phyloP scores from a whole-genome alignment of 2,888 invertebrate genomes.

The Caradrina clavipalpis region DNA sequence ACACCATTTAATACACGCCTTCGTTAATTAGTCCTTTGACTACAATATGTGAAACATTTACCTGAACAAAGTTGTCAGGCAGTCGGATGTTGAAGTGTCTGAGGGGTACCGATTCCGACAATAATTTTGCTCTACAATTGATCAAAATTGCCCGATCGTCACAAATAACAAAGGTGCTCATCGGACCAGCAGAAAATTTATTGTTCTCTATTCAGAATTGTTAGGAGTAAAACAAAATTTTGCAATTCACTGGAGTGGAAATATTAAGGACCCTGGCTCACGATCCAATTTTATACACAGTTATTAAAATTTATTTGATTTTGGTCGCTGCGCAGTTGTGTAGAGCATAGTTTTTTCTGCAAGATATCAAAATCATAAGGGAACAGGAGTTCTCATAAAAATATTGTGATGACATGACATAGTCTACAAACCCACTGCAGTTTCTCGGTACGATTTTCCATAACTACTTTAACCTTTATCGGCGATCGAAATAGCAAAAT shows the following conservation, averaged over 20 bases:
- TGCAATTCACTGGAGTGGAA: slow-evolving; percentile 67
- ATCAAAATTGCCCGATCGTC: slow-evolving; percentile 60
- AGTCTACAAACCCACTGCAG: no score
- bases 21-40: slow-evolving; percentile 22
- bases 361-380: no score
- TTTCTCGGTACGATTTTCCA: no score
- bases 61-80: slow-evolving; percentile 4
- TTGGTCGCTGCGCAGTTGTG: neutral
- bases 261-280: slow-evolving; percentile 56
- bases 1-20: neutral
- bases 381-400: no score
- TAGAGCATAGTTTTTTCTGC: neutral
- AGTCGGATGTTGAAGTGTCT: slow-evolving; percentile 7
- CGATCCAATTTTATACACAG: slow-evolving; percentile 60
- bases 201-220: slow-evolving; percentile 69
- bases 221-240: slow-evolving; percentile 69
- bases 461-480: neutral
- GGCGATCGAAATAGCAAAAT: neutral
- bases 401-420: no score
- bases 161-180: slow-evolving; percentile 67
- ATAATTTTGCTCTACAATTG: slow-evolving; percentile 38
- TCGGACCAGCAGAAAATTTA: slow-evolving; percentile 60
- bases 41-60: neutral
- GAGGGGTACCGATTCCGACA: slow-evolving; percentile 14
- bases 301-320: neutral